Evolutionary conservation across 2,888 invertebrate species (phyloP).

Genomic region (Plebejus anna): DNA sequence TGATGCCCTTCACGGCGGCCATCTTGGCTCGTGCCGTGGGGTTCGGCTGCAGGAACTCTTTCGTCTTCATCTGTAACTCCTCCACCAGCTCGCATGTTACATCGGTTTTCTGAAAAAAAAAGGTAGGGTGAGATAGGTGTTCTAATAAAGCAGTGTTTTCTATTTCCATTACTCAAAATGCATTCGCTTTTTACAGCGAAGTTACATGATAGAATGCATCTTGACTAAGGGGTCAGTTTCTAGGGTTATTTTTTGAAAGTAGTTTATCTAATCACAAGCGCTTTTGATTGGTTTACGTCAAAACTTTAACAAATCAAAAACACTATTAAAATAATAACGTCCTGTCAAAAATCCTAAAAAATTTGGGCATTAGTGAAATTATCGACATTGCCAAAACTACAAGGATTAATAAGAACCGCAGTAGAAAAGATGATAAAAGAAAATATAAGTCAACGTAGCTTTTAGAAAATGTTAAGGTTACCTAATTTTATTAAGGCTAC

Average conservation of each 20-base stretch:
- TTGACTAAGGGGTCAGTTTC: no score
- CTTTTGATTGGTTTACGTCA: no score
- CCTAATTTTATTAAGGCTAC: background rate
- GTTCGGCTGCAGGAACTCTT: slow-evolving; percentile 99
- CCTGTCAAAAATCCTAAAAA: no score
- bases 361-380: no score
- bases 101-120: slow-evolving; percentile 92
- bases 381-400: background rate
- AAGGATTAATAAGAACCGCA: no score
- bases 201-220: no score
- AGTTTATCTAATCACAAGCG: no score
- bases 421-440: background rate
- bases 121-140: background rate
- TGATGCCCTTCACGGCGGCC: slow-evolving; percentile 97
- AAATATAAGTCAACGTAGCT: background rate
- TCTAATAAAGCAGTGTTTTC: background rate
- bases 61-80: slow-evolving; percentile 97
- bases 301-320: no score
- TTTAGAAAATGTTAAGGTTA: background rate
- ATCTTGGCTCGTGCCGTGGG: slow-evolving; percentile 97
- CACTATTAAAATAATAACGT: no score
- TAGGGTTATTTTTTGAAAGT: no score
- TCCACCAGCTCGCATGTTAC: slow-evolving; percentile 98
- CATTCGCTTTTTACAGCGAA: no score
- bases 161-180: no score